Evolutionary conservation across 2,797 vertebrate species (phyloP).

Genomic region (Cuniculus paca): DNA sequence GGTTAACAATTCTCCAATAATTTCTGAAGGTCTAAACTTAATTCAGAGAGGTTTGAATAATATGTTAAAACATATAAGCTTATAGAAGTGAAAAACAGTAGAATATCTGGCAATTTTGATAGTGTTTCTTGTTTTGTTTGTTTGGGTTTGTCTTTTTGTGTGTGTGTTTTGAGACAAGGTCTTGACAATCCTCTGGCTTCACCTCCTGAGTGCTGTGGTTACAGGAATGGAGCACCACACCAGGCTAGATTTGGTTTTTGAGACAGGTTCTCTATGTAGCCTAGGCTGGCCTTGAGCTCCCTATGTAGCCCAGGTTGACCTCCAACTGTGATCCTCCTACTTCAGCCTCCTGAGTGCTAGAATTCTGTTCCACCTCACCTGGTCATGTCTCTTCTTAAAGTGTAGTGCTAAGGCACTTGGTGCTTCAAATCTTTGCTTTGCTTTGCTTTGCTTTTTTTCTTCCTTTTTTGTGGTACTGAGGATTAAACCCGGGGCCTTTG

Average conservation of each 20-base stretch:
- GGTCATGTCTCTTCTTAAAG: not conserved
- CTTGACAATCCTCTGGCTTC: not conserved
- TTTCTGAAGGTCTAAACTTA: slow-evolving; percentile 43
- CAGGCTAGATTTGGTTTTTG: not conserved
- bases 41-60: slow-evolving; percentile 58
- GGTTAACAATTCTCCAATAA: not conserved
- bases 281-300: not conserved
- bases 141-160: not conserved
- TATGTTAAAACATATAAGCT: not conserved
- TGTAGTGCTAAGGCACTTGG: not conserved
- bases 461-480: not conserved
- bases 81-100: not conserved
- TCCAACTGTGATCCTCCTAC: not conserved
- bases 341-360: not conserved
- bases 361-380: not conserved
- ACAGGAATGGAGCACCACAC: not conserved
- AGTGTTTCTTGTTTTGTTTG: not conserved
- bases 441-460: no score
- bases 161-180: not conserved
- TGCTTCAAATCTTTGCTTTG: not conserved
- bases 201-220: not conserved
- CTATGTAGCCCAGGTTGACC: not conserved
- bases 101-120: not conserved
- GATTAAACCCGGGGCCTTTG: not conserved
- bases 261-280: not conserved